A percentile compares a stretch with the other conserved stretches of the same genome.
phyloP scores from a whole-genome alignment of 1,140 invertebrate genomes.

The Drosophila orosa region DNA sequence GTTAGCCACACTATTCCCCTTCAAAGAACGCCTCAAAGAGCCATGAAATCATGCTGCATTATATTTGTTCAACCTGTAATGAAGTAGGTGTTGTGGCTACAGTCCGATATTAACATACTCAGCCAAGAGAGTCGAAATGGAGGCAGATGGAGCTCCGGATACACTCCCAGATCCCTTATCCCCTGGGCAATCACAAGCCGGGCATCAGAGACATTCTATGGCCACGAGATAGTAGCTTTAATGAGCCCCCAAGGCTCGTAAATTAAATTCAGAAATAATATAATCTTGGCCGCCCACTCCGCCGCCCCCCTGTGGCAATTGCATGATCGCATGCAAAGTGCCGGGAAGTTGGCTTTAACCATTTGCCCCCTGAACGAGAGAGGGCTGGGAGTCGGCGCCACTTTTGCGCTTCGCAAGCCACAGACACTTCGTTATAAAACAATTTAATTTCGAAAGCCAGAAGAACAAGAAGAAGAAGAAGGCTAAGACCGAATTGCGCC shows the following conservation, averaged over 20 bases:
- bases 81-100: constrained; percentile 69
- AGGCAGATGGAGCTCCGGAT: neutral
- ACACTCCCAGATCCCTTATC: neutral
- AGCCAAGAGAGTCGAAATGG: constrained; percentile 41
- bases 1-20: constrained; percentile 39
- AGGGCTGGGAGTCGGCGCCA: constrained; percentile 49
- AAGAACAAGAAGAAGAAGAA: constrained; percentile 5
- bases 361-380: constrained; percentile 33
- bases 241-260: constrained; percentile 58
- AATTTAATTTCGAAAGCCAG: constrained; percentile 60
- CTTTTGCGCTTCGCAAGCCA: constrained; percentile 72
- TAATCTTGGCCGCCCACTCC: constrained; percentile 16
- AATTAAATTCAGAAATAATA: constrained; percentile 79
- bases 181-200: constrained; percentile 57
- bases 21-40: constrained; percentile 41
- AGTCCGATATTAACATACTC: constrained; percentile 39
- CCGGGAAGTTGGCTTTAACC: constrained; percentile 28
- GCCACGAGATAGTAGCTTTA: constrained; percentile 31
- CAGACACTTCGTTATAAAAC: constrained; percentile 83
- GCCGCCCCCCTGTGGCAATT: constrained; percentile 24
- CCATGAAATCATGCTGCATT: constrained; percentile 57
- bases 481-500: constrained; percentile 27
- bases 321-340: constrained; percentile 79
- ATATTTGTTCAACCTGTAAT: constrained; percentile 51
- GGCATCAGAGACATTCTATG: constrained; percentile 60